Base-by-base conservation (phyloP, 2,113 vertebrate genomes). In the Grammomys dolichurus region DNA sequence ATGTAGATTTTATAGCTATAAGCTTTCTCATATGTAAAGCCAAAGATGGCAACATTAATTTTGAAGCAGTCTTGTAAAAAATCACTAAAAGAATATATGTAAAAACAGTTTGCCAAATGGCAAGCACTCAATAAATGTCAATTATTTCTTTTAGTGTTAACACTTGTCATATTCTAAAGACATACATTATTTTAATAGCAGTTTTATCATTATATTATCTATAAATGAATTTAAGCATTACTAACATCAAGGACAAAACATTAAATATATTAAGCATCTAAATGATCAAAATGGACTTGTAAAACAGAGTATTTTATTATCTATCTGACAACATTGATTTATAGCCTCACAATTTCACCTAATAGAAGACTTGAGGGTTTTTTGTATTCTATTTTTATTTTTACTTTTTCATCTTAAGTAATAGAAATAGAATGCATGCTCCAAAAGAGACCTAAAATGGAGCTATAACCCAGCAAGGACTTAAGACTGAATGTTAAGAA, bases 151-250 rank as follows among this genome's bases (percentile, higher is more conserved):
- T 91, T 58, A 90, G 58, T 93, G 73, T 84, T 97, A 97, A 78
- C 89, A 91, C 48, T 87, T 95, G 67, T 78, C 92, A 89, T 69
- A 81, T 88, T 95, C 93, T 90, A 77, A 93, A 97, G 63, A n/a
- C 78, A 75, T 91, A 87, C 24, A 90, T 89, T 95, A 87, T 90
- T 97, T 97, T 93, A 96, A 94, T 90, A 93, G 90, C 72, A 92
- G 43, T 76, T 95, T 94, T 91, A 87, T 95, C 33, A 75, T 93
- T 94, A 91, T 88, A 82, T 92, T 94, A 91, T 88, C 58, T 90
- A 60, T 54, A 88, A 90, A 96, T 75, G 78, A 22, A 88, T 82
- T 87, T n/a, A 70, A 93, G 63, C 33, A 93, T 95, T 89, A 86
- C 76, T 91, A 86, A 96, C 7, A 76, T 69, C 43, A 96, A 89